phyloP scores from a whole-genome alignment of 2,797 vertebrate species.

The Orestias chungarensis region DNA sequence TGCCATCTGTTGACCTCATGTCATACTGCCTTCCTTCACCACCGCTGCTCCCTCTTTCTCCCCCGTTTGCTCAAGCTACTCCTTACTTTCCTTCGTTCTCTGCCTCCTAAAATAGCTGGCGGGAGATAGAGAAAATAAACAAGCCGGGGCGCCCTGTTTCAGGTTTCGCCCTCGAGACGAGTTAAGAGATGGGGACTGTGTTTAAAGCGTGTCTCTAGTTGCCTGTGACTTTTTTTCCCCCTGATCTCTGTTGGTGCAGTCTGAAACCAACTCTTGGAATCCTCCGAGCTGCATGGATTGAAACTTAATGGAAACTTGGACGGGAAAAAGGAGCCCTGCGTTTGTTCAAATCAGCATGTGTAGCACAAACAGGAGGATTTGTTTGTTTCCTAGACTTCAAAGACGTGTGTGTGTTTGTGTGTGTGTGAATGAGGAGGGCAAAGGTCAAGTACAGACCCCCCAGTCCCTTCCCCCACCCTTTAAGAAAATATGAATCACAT shows the following conservation, averaged over 20 bases:
- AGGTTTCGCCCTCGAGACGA: slow-evolving; percentile 39
- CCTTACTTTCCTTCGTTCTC: slow-evolving; percentile 51
- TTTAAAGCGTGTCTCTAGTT: slow-evolving; percentile 47
- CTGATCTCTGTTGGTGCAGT: slow-evolving; percentile 45
- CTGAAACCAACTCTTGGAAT: slow-evolving; percentile 59
- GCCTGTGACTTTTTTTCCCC: slow-evolving; percentile 43
- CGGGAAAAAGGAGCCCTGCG: slow-evolving; percentile 11
- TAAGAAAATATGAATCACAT: slow-evolving; percentile 79
- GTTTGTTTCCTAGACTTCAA: slow-evolving; percentile 24
- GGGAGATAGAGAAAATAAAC: slow-evolving; percentile 65
- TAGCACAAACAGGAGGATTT: neutral
- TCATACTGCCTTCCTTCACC: slow-evolving; percentile 69
- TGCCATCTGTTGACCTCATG: slow-evolving; percentile 79
- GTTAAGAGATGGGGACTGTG: slow-evolving; percentile 28
- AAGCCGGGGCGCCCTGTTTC: slow-evolving; percentile 63
- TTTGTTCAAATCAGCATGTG: neutral
- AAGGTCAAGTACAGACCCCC: slow-evolving; percentile 67
- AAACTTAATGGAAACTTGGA: slow-evolving; percentile 60
- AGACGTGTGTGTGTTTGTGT: slow-evolving; percentile 9
- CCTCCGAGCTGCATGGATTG: slow-evolving; percentile 48
- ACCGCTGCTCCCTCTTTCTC: slow-evolving; percentile 40
- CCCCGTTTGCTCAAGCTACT: slow-evolving; percentile 58
- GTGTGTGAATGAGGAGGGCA: slow-evolving; percentile 37
- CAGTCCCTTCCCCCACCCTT: slow-evolving; percentile 41
- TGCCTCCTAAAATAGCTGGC: slow-evolving; percentile 74